Conservation (phyloP, 2,797 vertebrate genomes). For the Notoglanidium macrostoma region DNA sequence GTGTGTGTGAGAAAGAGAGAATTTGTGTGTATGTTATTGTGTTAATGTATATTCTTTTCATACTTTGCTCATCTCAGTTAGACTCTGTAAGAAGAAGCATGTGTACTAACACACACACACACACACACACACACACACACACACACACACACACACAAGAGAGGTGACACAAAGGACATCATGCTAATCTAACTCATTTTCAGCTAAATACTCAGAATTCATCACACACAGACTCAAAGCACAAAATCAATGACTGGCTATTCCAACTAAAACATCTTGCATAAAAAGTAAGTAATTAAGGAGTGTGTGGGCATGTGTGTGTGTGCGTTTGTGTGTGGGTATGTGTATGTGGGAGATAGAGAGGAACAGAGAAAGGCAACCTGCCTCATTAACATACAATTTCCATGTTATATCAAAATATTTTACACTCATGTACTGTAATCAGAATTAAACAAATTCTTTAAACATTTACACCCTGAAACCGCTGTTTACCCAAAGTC, state of each 20-base stretch:
- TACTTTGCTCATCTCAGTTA: not conserved
- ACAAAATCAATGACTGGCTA: constrained; percentile 23
- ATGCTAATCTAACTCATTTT: constrained; percentile 14
- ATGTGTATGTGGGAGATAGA: not conserved
- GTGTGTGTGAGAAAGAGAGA: not conserved
- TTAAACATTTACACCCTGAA: not conserved
- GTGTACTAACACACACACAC: not conserved
- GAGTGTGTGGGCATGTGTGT: not conserved
- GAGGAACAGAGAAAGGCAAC: not conserved
- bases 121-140: constrained; percentile 16
- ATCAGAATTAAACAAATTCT: not conserved
- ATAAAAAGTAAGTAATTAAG: constrained; percentile 22
- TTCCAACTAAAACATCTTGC: constrained; percentile 21
- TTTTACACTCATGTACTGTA: not conserved
- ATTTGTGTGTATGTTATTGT: not conserved
- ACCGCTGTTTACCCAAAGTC: not conserved
- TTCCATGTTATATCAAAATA: not conserved
- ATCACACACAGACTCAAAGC: constrained; percentile 1
- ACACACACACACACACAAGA: constrained; percentile 24
- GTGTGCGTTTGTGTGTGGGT: not conserved
- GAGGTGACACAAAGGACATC: constrained; percentile 25
- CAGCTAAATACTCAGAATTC: constrained; percentile 16
- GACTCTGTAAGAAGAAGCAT: not conserved
- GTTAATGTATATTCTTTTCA: not conserved
- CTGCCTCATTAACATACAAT: not conserved